Percentiles rank a stretch among this genome's conserved stretches.
Evolutionary conservation across 2,888 invertebrate genomes (phyloP).

Genomic region (Gortyna flavago): DNA sequence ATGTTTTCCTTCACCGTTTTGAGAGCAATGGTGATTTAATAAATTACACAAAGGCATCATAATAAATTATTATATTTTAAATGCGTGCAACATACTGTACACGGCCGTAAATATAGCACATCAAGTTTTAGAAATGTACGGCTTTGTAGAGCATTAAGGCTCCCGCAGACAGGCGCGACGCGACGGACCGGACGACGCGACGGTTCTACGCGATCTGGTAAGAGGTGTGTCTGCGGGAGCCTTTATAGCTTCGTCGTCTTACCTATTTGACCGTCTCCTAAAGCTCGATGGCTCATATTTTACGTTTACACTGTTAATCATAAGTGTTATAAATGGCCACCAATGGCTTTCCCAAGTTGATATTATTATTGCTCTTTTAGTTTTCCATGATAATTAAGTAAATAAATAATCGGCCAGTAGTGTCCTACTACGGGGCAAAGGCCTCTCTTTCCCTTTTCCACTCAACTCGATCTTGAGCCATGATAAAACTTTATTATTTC

Average conservation of each 20-base stretch:
- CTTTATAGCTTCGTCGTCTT: background rate
- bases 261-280: background rate
- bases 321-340: background rate
- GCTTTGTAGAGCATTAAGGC: background rate
- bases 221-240: too few species aligned
- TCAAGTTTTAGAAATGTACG: background rate
- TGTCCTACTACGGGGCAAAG: too few species aligned
- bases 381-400: background rate
- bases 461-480: too few species aligned
- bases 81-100: background rate
- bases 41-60: background rate
- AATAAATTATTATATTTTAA: background rate
- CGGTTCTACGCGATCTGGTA: too few species aligned
- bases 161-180: too few species aligned
- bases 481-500: background rate
- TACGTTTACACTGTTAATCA: background rate
- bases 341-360: background rate
- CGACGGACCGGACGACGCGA: too few species aligned
- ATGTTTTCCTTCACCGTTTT: too few species aligned
- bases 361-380: background rate
- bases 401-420: too few species aligned
- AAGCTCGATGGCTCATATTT: background rate
- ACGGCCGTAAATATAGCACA: background rate
- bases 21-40: too few species aligned
- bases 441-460: too few species aligned